Percentiles rank a stretch among this genome's conserved stretches.
Evolutionary conservation across 1,140 invertebrate species (phyloP).

Genomic region (Tetramorium simillimum): DNA sequence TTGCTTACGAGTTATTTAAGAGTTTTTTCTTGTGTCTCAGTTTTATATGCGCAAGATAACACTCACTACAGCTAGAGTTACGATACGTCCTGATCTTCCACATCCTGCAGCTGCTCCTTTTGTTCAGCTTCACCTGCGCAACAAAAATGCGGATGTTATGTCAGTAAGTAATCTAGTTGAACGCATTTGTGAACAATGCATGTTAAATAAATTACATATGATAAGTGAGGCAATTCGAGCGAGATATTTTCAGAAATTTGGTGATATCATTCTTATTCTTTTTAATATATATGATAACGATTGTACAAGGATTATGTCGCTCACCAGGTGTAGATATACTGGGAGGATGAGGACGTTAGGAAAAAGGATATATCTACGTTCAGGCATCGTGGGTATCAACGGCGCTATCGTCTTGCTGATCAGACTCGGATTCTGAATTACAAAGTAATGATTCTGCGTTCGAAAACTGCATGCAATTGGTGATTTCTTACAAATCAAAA

Average conservation of each 20-base stretch:
- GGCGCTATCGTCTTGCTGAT: slow-evolving; percentile 64
- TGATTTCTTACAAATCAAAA: slow-evolving; percentile 20
- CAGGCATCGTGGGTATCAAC: slow-evolving; percentile 67
- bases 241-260: slow-evolving; percentile 22
- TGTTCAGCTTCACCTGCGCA: slow-evolving; percentile 93
- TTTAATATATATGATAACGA: neutral
- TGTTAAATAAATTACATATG: neutral
- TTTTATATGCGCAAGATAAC: slow-evolving; percentile 84
- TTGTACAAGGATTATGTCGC: slow-evolving; percentile 55
- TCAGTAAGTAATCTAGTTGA: neutral
- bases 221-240: neutral
- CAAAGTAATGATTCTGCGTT: slow-evolving; percentile 54
- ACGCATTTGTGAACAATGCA: slow-evolving; percentile 19
- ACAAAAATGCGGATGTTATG: slow-evolving; percentile 53
- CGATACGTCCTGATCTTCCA: slow-evolving; percentile 97
- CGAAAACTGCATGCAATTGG: neutral
- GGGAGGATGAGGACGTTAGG: slow-evolving; percentile 32
- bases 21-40: slow-evolving; percentile 84
- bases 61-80: slow-evolving; percentile 88
- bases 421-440: slow-evolving; percentile 75
- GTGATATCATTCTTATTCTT: neutral
- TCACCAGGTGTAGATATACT: slow-evolving; percentile 60
- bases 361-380: slow-evolving; percentile 59
- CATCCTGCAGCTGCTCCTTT: slow-evolving; percentile 95
- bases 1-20: slow-evolving; percentile 85